A percentile compares a stretch with the other conserved stretches of the same genome.
Evolutionary conservation across 2,797 vertebrate species (phyloP).

Genomic region (Enteromius radiatus): DNA sequence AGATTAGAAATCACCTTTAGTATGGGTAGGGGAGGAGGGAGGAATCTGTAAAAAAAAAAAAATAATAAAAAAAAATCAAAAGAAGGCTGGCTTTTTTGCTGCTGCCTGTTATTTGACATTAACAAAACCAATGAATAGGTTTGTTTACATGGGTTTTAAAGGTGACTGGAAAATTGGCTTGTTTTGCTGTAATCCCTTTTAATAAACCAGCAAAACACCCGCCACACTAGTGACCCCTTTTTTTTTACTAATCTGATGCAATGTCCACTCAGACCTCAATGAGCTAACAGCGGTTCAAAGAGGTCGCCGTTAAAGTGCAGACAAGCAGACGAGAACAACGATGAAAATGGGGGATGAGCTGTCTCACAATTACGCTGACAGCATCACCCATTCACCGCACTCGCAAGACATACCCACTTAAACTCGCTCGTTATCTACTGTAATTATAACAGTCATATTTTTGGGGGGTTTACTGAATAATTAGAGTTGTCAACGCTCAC

Average conservation of each 20-base stretch:
- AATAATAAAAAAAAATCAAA: neutral
- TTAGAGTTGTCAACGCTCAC: constrained; percentile 71
- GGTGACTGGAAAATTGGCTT: constrained; percentile 19
- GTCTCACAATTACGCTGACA: constrained; percentile 40
- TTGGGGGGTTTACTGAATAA: constrained; percentile 62
- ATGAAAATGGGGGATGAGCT: constrained; percentile 19
- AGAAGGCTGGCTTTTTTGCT: neutral
- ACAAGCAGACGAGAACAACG: neutral
- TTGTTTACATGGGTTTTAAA: neutral
- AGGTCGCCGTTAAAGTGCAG: constrained; percentile 18
- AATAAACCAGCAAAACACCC: constrained; percentile 18
- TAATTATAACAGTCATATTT: constrained; percentile 47
- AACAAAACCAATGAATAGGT: neutral
- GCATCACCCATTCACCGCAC: constrained; percentile 18
- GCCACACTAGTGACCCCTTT: constrained; percentile 3
- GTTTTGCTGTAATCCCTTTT: constrained; percentile 15
- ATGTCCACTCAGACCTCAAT: neutral
- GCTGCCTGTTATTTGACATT: neutral
- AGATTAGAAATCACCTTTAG: constrained; percentile 1
- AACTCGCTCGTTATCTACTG: constrained; percentile 27
- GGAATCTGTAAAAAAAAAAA: neutral
- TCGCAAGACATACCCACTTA: constrained; percentile 12
- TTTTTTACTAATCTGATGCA: neutral
- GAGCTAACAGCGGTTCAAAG: constrained; percentile 25
- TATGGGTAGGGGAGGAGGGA: neutral